Conservation (phyloP, 1,140 invertebrate genomes). For the Lanistes nyassanus region DNA sequence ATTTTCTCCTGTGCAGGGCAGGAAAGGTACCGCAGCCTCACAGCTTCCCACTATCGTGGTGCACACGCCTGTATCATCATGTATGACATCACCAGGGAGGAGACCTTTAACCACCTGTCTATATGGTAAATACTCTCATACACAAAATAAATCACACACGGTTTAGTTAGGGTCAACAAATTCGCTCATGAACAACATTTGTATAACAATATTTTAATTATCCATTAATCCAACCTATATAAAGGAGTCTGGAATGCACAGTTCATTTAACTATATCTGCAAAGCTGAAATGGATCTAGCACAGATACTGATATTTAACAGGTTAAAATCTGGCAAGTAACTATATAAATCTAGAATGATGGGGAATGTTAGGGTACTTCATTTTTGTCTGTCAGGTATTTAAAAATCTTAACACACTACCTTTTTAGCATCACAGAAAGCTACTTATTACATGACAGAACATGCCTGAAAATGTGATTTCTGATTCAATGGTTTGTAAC, state of each 20-base stretch:
- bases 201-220: background rate
- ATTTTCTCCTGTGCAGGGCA: conserved; percentile 80
- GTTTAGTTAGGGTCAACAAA: background rate
- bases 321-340: too few relatives aligned
- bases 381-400: too few relatives aligned
- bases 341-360: too few relatives aligned
- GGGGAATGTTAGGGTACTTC: too few relatives aligned
- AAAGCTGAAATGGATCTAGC: too few relatives aligned
- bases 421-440: too few relatives aligned
- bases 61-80: conserved; percentile 53
- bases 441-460: too few relatives aligned
- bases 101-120: conserved; percentile 43
- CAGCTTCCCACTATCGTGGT: conserved; percentile 57
- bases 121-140: conserved; percentile 40
- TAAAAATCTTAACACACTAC: too few relatives aligned
- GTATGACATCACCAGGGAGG: conserved; percentile 42
- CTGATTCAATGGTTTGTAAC: too few relatives aligned
- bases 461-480: too few relatives aligned
- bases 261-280: too few relatives aligned
- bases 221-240: background rate
- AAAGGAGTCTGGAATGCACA: background rate
- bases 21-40: conserved; percentile 78
- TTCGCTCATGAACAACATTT: background rate
- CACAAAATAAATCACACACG: background rate
- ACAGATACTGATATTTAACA: too few relatives aligned